Percentiles rank a stretch among this genome's conserved stretches.
phyloP scores from a whole-genome alignment of 2,888 invertebrate genomes.

The Eupithecia vulgata region DNA sequence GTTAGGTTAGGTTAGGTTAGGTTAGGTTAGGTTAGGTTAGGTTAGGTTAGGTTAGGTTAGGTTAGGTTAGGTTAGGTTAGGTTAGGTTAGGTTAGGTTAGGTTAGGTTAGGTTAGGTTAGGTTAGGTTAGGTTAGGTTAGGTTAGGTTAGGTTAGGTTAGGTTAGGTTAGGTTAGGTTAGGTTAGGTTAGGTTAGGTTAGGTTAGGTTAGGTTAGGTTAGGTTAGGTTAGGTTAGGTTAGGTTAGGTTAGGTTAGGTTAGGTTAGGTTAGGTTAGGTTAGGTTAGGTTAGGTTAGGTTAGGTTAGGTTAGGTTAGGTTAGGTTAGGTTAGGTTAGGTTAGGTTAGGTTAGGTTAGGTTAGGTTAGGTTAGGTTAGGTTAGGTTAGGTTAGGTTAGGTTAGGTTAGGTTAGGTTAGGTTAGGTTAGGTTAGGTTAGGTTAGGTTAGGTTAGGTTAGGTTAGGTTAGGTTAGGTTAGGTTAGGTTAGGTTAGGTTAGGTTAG shows the following conservation, averaged over 20 bases:
- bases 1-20: no score
- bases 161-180: slow-evolving; percentile 16
- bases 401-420: slow-evolving; percentile 16
- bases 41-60: no score
- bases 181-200: slow-evolving; percentile 16
- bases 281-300: slow-evolving; percentile 16
- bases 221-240: slow-evolving; percentile 16
- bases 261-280: slow-evolving; percentile 16
- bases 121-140: no score
- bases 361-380: slow-evolving; percentile 16
- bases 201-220: slow-evolving; percentile 16
- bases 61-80: no score
- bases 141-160: slow-evolving; percentile 16
- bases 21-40: no score
- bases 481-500: slow-evolving; percentile 16
- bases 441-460: slow-evolving; percentile 16
- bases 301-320: slow-evolving; percentile 16
- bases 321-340: slow-evolving; percentile 16
- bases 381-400: slow-evolving; percentile 16
- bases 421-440: slow-evolving; percentile 16
- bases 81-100: no score
- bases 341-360: slow-evolving; percentile 16
- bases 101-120: no score
- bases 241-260: slow-evolving; percentile 16
- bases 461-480: slow-evolving; percentile 16